Base-by-base conservation (phyloP, 2,797 vertebrate genomes). In the Urosaurus nigricauda region DNA sequence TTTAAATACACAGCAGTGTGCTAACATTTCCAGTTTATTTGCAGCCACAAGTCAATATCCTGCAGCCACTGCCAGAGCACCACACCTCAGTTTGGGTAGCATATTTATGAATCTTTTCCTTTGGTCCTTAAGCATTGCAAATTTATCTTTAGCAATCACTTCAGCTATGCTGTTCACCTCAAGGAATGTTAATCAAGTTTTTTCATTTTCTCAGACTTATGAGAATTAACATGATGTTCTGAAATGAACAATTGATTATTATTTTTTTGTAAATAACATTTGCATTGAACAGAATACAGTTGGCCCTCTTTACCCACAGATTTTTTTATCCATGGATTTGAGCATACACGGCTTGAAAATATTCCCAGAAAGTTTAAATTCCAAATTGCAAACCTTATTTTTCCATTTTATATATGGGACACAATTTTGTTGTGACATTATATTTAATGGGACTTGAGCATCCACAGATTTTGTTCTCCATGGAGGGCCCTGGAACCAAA, bases 151-250 rank as follows among this genome's bases (percentile, higher is more conserved):
- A 26, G 14, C 58, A 65, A 2, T 65, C 19, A 26, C 47, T 79
- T 58, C 16, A 60, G 8, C 32, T 35, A 63, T 13, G 35, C 4
- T 21, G 35, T 37, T 35, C 19, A 81, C 2, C 9, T 14, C 78
- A 78, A 78, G 43, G 37, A 79, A 6, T 53, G 77, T 11, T 53
- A 56, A n/a, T n/a, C 51, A 56, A 32, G 29, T 19, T 56, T 80
- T 12, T 43, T 83, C 83, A 84, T 89, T 21, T 86, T 90, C 58
- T 37, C 43, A 79, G 63, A 80, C 43, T 65, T 32, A 92, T 70
- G 19, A 89, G 56, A 83, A 3, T 56, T 68, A 60, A 26, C 11
- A 65, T 0, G 84, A n/a, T 94, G 75, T 13, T 32, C 40, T 73
- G 81, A 56, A 88, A 89, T 43, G 37, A 87, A 47, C 56, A 92